Evolutionary conservation across 2,888 invertebrate species (phyloP), one percentile per base, ranked within the genome.

Genomic region (Plagiodera versicolora): DNA sequence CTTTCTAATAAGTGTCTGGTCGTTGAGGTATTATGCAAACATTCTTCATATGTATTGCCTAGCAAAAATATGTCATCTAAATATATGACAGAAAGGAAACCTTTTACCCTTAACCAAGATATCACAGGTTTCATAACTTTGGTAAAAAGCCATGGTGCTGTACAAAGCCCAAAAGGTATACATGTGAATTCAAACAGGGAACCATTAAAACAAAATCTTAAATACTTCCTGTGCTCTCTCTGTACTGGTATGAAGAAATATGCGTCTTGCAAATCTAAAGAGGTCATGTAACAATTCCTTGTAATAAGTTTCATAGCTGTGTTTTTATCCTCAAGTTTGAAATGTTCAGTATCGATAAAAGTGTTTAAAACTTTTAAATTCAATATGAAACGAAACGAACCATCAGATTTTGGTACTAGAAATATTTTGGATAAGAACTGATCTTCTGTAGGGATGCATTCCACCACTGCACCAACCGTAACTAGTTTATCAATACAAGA

Each of bases 51-150:
- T 24, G 24, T 24, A 5, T 24, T 24, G 3, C 24, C 32, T 10
- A 32, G 10, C 2, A 32, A 10, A 6, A 32, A 32, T 6, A 32
- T 10, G 10, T 32, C 32, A 32, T 32, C 32, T 11, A 32, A 32
- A 11, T 32, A 32, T 6, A 32, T 9, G 10, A 32, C 32, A 32
- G 10, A 32, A 10, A 14, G 11, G 2, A 39, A 14, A 11, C 1
- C 39, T 14, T 39, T 39, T 11, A n/a, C 14, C 14, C 39, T n/a
- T 4, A 39, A 14, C 8, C n/a, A n/a, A 14, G 39, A n/a, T 14
- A 39, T 39, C 3, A 60, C 35, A 47, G 60, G 60, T 35, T 56
- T 51, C 1, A 54, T 16, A 5, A 56, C n/a, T 30, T 60, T 60
- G 10, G 50, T 55, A 46, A 51, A 51, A 30, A 51, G 45, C 30